A percentile compares a stretch with the other conserved stretches of the same genome.
Conservation (phyloP, 2,888 invertebrate genomes). For the Congeria kusceri region DNA sequence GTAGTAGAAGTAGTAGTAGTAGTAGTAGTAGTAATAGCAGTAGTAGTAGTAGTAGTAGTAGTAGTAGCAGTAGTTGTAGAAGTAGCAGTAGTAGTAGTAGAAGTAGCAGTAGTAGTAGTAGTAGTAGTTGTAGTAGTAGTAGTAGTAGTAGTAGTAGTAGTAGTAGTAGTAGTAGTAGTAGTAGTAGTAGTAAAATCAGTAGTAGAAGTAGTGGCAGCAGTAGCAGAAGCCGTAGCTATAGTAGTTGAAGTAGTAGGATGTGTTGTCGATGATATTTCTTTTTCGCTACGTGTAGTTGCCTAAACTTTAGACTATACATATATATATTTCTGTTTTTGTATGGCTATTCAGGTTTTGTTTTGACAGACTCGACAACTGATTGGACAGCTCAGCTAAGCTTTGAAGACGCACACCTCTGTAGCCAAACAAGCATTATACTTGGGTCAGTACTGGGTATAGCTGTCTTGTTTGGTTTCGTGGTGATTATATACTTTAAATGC, state of each 20-base stretch:
- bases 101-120: conserved; percentile 4
- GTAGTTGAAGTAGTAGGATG: not conserved
- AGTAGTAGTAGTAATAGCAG: not conserved
- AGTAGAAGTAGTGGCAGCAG: not conserved
- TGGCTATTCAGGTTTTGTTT: too few relatives aligned
- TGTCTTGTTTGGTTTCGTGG: too few relatives aligned
- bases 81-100: conserved; percentile 16
- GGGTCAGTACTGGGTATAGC: too few relatives aligned
- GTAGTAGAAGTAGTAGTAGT: conserved; percentile 3
- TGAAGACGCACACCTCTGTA: too few relatives aligned
- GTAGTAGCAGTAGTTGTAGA: conserved; percentile 1
- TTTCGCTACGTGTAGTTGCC: too few relatives aligned
- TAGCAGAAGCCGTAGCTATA: not conserved
- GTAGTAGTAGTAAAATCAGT: conserved; percentile 17
- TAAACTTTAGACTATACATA: too few relatives aligned
- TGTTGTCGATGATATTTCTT: too few relatives aligned
- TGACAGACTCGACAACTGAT: too few relatives aligned
- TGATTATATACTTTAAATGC: too few relatives aligned
- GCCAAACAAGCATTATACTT: too few relatives aligned
- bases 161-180: conserved; percentile 48
- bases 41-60: not conserved
- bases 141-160: conserved; percentile 42
- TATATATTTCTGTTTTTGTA: too few relatives aligned
- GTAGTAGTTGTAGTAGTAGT: not conserved
- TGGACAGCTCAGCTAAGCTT: too few relatives aligned